phyloP scores from a whole-genome alignment of 2,113 vertebrate genomes.

The Phyllostomus hastatus region DNA sequence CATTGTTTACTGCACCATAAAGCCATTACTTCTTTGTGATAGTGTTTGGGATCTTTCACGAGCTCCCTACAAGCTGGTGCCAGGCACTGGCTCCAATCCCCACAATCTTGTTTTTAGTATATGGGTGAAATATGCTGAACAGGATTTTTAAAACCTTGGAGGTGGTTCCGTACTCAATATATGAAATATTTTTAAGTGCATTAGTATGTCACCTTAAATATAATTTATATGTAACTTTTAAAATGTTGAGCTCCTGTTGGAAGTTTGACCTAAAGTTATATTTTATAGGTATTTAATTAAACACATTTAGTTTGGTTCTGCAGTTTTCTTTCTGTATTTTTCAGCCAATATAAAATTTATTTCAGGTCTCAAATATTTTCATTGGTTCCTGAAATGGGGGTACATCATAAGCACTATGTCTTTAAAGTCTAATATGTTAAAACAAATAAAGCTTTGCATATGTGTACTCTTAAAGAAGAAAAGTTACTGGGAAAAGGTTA shows the following conservation, averaged over 20 bases:
- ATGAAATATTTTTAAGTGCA: not conserved
- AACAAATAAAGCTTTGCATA: not conserved
- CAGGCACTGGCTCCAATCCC: not conserved
- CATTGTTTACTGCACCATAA: not conserved
- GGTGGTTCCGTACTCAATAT: not conserved
- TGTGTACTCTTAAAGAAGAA: not conserved
- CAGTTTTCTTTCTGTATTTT: not conserved
- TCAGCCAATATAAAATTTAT: not conserved
- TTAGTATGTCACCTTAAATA: not conserved
- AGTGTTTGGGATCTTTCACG: not conserved
- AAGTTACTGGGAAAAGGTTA: not conserved
- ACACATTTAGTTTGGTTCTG: not conserved
- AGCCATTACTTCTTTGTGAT: not conserved
- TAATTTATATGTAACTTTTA: not conserved
- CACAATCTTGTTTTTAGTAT: not conserved
- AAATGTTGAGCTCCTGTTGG: not conserved
- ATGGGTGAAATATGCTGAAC: not conserved
- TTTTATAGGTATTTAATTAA: constrained; percentile 27
- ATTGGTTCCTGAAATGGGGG: not conserved
- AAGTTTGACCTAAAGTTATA: not conserved
- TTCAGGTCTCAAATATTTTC: not conserved
- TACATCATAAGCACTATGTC: not conserved
- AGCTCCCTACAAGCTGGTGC: not conserved
- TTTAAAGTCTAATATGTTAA: not conserved
- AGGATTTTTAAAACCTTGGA: not conserved